A percentile compares a stretch with the other conserved stretches of the same genome.
Evolutionary conservation across 2,888 invertebrate species (phyloP).

Genomic region (Zhuqinia jingwanae): DNA sequence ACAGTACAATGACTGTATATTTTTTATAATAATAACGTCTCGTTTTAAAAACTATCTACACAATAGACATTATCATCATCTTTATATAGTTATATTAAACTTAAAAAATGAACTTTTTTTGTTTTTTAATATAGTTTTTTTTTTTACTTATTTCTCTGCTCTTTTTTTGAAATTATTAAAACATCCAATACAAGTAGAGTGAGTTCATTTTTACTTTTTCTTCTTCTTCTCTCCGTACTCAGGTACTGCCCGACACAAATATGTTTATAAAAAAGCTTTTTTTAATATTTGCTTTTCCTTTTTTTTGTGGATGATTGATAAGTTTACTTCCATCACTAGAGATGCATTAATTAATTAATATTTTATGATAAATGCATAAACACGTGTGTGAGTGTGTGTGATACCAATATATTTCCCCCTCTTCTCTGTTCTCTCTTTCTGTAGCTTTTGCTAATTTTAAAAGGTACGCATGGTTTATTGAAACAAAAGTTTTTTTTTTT

Average conservation of each 20-base stretch:
- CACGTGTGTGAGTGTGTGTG: slow-evolving; percentile 3
- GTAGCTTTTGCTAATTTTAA: background rate
- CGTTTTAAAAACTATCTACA: slow-evolving; percentile 17
- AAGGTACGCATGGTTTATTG: slow-evolving; percentile 50
- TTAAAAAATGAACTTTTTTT: slow-evolving; percentile 35
- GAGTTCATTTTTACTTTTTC: slow-evolving; percentile 28
- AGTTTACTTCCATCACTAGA: slow-evolving; percentile 62
- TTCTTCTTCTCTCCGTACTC: slow-evolving; percentile 57
- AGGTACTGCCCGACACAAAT: slow-evolving; percentile 72
- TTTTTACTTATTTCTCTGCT: background rate
- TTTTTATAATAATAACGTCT: background rate
- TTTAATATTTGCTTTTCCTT: slow-evolving; percentile 3
- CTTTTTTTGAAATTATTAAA: slow-evolving; percentile 23
- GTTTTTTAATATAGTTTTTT: slow-evolving; percentile 17
- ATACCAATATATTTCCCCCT: slow-evolving; percentile 16
- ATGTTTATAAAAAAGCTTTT: slow-evolving; percentile 57
- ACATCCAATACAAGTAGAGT: slow-evolving; percentile 55
- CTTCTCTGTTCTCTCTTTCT: no score
- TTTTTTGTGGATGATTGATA: slow-evolving; percentile 62
- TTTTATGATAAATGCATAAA: slow-evolving; percentile 61
- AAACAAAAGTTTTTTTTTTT: background rate
- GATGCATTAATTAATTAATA: slow-evolving; percentile 30
- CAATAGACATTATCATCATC: slow-evolving; percentile 5
- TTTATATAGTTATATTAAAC: slow-evolving; percentile 18
- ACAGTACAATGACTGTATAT: slow-evolving; percentile 25